These are phyloP conservation scores for Trichopoda pennipes DNA, from an alignment of 2,888 invertebrate genomes.

Conservation along the genomic window DNA sequence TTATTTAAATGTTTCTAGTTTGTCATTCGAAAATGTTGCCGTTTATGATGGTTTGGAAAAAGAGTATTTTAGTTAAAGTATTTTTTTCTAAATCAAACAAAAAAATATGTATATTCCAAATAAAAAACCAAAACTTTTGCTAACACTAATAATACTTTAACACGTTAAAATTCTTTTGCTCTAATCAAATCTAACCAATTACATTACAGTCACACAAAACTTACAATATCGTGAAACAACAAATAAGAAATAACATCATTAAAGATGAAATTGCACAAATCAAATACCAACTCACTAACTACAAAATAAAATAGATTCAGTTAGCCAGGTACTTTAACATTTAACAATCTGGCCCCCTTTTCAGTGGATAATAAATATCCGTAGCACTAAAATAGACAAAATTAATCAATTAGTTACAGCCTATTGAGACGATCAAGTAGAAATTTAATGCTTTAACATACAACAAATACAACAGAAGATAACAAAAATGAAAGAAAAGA, in stretches of 20 bases:
- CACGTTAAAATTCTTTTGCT: not conserved
- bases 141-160: too few species aligned
- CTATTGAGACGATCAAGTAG: constrained; percentile 57
- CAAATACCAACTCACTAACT: not conserved
- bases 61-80: too few species aligned
- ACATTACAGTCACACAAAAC: not conserved
- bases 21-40: too few species aligned
- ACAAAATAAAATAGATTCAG: not conserved
- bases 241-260: not conserved
- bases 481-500: constrained; percentile 4
- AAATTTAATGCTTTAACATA: constrained; percentile 55
- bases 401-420: constrained; percentile 60
- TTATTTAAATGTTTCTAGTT: too few species aligned
- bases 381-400: constrained; percentile 3
- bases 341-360: constrained; percentile 13
- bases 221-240: not conserved
- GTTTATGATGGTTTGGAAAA: too few species aligned
- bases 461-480: constrained; percentile 3
- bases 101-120: too few species aligned
- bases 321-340: constrained; percentile 14
- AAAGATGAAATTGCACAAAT: constrained; percentile 9
- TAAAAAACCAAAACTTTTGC: too few species aligned
- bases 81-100: too few species aligned
- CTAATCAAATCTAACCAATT: not conserved
- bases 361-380: constrained; percentile 3